phyloP scores from a whole-genome alignment of 2,797 vertebrate genomes.

The Mergus octosetaceus region DNA sequence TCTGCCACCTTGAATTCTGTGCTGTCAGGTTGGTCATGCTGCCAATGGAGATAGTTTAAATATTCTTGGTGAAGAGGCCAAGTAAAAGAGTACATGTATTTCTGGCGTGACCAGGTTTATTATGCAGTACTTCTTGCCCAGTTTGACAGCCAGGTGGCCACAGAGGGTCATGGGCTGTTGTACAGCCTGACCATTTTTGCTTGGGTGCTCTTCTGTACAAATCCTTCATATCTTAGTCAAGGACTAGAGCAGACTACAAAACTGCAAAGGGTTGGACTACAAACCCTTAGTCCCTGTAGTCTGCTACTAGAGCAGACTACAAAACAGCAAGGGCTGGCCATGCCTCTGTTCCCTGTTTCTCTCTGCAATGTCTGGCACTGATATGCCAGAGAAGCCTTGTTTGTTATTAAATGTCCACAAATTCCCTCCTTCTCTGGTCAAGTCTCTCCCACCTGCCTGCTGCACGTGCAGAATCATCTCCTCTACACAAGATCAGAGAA shows the following conservation, averaged over 20 bases:
- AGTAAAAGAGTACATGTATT: background rate
- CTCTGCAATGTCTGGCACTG: background rate
- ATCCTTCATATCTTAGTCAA: background rate
- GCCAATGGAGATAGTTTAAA: background rate
- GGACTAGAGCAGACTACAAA: background rate
- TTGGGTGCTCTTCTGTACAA: background rate
- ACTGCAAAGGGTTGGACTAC: background rate
- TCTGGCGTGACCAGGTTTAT: background rate
- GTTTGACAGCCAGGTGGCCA: background rate
- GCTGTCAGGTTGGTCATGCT: background rate
- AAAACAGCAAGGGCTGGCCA: background rate
- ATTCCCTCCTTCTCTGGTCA: background rate
- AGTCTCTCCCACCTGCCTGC: background rate
- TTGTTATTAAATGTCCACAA: background rate
- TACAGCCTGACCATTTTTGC: background rate
- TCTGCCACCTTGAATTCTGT: background rate
- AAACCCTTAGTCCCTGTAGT: too few species aligned
- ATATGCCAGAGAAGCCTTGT: background rate
- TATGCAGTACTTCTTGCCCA: background rate
- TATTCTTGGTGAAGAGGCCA: background rate
- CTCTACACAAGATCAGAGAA: background rate
- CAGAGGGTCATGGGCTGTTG: background rate
- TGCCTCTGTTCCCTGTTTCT: background rate
- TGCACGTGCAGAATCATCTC: background rate
- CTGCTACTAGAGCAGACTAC: background rate